A percentile compares a stretch with the other conserved stretches of the same genome.
phyloP scores from a whole-genome alignment of 2,797 vertebrate genomes.

The Hemibagrus guttatus region DNA sequence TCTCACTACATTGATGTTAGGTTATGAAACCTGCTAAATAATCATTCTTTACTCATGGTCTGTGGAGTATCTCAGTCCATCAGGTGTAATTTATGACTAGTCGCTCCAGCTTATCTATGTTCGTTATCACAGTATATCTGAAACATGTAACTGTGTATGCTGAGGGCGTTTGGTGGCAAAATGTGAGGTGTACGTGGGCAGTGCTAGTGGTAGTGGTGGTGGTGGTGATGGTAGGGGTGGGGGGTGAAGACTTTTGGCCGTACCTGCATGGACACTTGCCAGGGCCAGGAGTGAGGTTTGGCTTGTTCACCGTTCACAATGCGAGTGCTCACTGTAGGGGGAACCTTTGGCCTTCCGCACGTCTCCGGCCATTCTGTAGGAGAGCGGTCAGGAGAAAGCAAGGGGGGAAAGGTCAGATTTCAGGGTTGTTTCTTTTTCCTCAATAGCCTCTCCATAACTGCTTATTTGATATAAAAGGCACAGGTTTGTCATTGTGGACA shows the following conservation, averaged over 20 bases:
- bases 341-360: conserved; percentile 71
- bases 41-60: conserved; percentile 10
- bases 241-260: conserved; percentile 43
- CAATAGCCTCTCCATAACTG: neutral
- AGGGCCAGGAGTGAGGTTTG: conserved; percentile 76
- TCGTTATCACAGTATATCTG: neutral
- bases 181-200: neutral
- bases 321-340: conserved; percentile 67
- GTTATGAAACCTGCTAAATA: neutral
- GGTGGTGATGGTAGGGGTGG: neutral
- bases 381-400: conserved; percentile 13
- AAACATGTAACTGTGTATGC: conserved; percentile 1
- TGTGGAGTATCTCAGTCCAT: neutral
- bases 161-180: neutral
- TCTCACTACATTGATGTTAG: neutral
- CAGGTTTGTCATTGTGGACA: neutral
- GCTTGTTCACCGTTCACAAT: conserved; percentile 79
- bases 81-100: neutral
- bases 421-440: neutral
- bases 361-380: conserved; percentile 72
- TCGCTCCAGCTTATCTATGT: neutral
- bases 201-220: no score
- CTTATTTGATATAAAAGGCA: neutral
- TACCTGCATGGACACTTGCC: conserved; percentile 84
- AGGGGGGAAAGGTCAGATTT: neutral